These are phyloP conservation scores for Drosophila demipolita DNA, from an alignment of 2,888 invertebrate genomes.

Conservation along the genomic window DNA sequence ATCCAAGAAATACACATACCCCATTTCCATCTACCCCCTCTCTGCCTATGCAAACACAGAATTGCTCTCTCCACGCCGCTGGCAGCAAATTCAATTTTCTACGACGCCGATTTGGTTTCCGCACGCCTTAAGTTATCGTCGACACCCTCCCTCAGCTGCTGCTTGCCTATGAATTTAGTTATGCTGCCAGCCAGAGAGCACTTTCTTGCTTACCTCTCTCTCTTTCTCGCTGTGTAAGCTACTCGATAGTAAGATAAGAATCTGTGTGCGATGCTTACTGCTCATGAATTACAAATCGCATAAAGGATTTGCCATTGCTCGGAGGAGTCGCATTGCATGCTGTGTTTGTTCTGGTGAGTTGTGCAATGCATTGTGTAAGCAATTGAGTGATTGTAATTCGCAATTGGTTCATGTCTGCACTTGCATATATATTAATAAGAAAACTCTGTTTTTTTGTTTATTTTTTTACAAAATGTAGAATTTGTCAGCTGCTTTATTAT, in stretches of 20 bases:
- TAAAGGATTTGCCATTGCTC: conserved; percentile 78
- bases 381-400: conserved; percentile 41
- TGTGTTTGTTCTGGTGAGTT: conserved; percentile 30
- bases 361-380: conserved; percentile 35
- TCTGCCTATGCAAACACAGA: not conserved
- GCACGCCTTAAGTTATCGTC: conserved; percentile 72
- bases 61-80: conserved; percentile 11
- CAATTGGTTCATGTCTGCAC: conserved; percentile 37
- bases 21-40: too few relatives aligned
- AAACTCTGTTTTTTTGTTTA: conserved; percentile 1
- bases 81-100: conserved; percentile 77
- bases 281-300: conserved; percentile 81
- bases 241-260: conserved; percentile 75
- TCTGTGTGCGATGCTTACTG: conserved; percentile 66
- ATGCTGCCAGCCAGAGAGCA: conserved; percentile 43
- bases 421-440: not conserved
- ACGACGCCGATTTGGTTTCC: conserved; percentile 78
- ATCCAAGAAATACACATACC: conserved; percentile 4
- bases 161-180: conserved; percentile 71
- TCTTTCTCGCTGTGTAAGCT: conserved; percentile 20
- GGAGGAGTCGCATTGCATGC: conserved; percentile 43
- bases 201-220: not conserved
- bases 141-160: conserved; percentile 13
- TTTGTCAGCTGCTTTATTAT: conserved; percentile 66
- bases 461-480: conserved; percentile 76